Evolutionary conservation across 1,140 invertebrate genomes (phyloP).

Genomic region (Orchestia grillus): DNA sequence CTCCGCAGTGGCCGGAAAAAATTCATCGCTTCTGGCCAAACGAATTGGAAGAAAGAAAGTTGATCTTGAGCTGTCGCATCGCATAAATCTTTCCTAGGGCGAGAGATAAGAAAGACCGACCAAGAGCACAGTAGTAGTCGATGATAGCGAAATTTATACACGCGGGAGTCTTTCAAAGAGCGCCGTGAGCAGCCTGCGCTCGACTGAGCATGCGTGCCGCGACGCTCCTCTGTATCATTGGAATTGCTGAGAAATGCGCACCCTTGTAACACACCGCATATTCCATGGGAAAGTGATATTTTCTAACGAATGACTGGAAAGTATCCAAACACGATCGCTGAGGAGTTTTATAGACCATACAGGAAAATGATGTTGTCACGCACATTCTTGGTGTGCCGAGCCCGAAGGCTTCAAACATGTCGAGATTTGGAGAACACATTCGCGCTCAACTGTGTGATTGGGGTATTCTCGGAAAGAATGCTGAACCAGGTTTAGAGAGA

Average conservation of each 20-base stretch:
- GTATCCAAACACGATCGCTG: not conserved
- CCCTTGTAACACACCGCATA: not conserved
- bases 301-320: not conserved
- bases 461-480: too few relatives aligned
- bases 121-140: not conserved
- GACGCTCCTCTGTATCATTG: not conserved
- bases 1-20: not conserved
- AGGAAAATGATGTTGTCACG: not conserved
- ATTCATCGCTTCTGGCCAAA: not conserved
- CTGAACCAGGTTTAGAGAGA: too few relatives aligned
- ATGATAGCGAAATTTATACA: conserved; percentile 4
- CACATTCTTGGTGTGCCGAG: too few relatives aligned
- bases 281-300: not conserved
- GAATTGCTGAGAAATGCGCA: not conserved
- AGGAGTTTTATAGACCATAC: not conserved
- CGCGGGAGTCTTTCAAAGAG: not conserved
- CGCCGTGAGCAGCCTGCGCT: not conserved
- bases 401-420: too few relatives aligned
- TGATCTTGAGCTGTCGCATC: not conserved
- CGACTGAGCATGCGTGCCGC: not conserved
- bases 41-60: not conserved
- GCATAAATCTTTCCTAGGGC: not conserved
- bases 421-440: too few relatives aligned
- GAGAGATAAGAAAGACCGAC: not conserved
- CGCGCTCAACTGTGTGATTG: too few relatives aligned